These are phyloP conservation scores for Lithobates sylvaticus DNA, from an alignment of 2,797 vertebrate genomes.

Conservation along the genomic window DNA sequence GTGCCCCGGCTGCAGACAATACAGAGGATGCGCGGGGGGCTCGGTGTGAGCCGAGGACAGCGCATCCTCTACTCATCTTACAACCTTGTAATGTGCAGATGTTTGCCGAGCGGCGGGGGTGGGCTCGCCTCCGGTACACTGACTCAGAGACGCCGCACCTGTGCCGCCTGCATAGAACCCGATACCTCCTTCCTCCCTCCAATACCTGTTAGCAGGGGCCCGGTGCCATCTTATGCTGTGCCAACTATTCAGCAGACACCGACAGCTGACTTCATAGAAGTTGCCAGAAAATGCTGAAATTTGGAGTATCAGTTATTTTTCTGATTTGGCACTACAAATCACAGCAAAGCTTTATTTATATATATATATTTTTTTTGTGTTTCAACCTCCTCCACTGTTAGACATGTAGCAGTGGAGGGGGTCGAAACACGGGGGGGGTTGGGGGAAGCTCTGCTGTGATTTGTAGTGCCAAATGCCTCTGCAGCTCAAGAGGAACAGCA, in stretches of 20 bases:
- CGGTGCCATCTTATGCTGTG: constrained; percentile 38
- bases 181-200: constrained; percentile 59
- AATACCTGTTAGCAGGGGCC: constrained; percentile 67
- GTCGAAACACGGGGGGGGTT: too few relatives aligned
- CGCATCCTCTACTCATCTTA: constrained; percentile 44
- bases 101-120: constrained; percentile 63
- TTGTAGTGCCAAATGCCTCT: too few relatives aligned
- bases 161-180: constrained; percentile 66
- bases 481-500: too few relatives aligned
- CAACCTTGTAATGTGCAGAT: constrained; percentile 68
- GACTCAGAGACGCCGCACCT: constrained; percentile 70
- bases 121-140: constrained; percentile 61
- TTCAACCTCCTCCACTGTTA: too few relatives aligned
- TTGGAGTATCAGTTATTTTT: too few relatives aligned
- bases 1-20: not conserved
- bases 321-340: not conserved
- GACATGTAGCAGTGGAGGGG: too few relatives aligned
- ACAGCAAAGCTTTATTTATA: too few relatives aligned
- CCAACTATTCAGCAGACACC: constrained; percentile 30
- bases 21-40: too few relatives aligned
- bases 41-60: not conserved
- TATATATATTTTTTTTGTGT: too few relatives aligned
- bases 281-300: too few relatives aligned
- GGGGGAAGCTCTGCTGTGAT: too few relatives aligned
- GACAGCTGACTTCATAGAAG: constrained; percentile 47